Base-by-base conservation (phyloP, 2,113 vertebrate genomes). In the Microcebus griseorufus region DNA sequence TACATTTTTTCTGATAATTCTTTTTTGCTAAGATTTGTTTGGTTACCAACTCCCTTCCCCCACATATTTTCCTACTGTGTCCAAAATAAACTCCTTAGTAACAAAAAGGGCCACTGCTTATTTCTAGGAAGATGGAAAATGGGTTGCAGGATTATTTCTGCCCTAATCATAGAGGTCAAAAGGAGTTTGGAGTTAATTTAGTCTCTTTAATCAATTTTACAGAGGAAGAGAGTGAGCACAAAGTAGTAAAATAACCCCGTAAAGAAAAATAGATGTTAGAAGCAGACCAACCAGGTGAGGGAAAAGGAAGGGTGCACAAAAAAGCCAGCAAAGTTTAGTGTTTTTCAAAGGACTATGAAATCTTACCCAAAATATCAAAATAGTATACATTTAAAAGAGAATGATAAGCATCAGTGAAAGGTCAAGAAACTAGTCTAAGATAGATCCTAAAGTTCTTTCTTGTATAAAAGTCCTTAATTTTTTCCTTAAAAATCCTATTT, bases 291-390 rank as follows among this genome's bases (percentile, higher is more conserved):
- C 4, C 23, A 39, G 14, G 34, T 32, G 29, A 75, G 27, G 29
- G 17, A 25, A 42, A 89, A 80, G 11, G 27, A 29, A 48, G 64
- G 23, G 14, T 73, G 14, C 37, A 80, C 1, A 73, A 37, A 79
- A 48, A 48, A 48, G 39, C 5, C 53, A 89, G 55, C 29, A 18
- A 83, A 76, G 29, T 45, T 58, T 45, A 37, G 5, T 78, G 78
- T 76, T 82, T 89, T 87, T 76, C 55, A 86, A 34, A 82, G 42
- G 84, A 79, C 81, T 95, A 97, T 0, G 16, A 75, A 48, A 82
- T 64, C 80, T 64, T 78, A 76, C 32, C 16, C 39, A 76, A 95
- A 86, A 90, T 75, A 69, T 29, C 42, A 91, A 70, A 87, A 81
- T 11, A 87, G 25, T 29, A 69, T 83, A 93, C 45, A 73, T 60